Evolutionary conservation across 2,113 vertebrate species (phyloP).

Genomic region (Oreochromis niloticus): DNA sequence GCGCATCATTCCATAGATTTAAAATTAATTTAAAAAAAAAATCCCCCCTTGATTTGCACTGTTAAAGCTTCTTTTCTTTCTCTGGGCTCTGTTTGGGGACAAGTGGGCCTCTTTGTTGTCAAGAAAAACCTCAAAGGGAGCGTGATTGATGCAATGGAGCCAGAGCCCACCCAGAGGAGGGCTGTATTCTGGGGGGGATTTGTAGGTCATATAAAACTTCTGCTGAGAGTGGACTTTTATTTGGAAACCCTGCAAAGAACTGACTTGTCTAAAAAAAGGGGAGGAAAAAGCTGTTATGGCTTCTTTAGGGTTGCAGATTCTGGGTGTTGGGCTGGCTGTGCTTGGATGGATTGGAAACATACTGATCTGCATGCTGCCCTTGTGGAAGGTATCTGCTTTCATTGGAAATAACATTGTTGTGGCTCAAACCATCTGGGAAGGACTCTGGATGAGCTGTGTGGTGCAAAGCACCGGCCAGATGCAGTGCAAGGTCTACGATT

Average conservation of each 20-base stretch:
- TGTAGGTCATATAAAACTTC: conserved; percentile 29
- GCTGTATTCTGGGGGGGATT: background rate
- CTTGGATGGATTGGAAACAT: conserved; percentile 84
- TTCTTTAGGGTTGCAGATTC: conserved; percentile 86
- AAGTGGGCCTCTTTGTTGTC: conserved; percentile 22
- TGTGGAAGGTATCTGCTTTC: conserved; percentile 88
- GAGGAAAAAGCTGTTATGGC: conserved; percentile 29
- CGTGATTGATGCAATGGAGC: conserved; percentile 38
- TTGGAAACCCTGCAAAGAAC: background rate
- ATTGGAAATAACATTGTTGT: conserved; percentile 88
- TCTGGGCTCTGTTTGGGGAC: background rate
- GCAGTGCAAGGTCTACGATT: conserved; percentile 85
- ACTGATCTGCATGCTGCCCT: conserved; percentile 81
- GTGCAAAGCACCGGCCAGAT: conserved; percentile 86
- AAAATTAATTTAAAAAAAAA: accelerated
- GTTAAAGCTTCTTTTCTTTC: background rate
- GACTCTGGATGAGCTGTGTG: conserved; percentile 86
- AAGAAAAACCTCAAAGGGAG: conserved; percentile 12
- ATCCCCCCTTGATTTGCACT: background rate
- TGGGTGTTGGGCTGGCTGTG: conserved; percentile 75
- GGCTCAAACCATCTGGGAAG: conserved; percentile 82
- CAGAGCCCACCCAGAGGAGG: conserved; percentile 52
- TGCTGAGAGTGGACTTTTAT: background rate
- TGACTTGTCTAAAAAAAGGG: background rate
- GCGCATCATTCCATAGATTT: background rate